Evolutionary conservation across 2,797 vertebrate genomes (phyloP), one percentile per base, ranked within the genome.

Genomic region (Polyboroides typus): DNA sequence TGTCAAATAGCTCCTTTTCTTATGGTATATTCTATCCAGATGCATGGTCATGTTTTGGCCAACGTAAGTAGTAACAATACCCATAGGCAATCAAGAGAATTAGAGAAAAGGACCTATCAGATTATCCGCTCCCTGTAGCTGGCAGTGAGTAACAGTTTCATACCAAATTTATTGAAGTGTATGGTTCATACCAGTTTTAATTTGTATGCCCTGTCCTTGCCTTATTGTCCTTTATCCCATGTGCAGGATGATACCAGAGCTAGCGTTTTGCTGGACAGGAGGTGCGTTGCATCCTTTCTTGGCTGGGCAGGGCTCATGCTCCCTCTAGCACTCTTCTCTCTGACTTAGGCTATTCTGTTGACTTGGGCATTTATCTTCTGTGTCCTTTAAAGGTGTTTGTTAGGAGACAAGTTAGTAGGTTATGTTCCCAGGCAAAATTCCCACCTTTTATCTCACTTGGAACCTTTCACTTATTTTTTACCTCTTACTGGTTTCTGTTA

Each of bases 201-300:
- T 81, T 71, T 38, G n/a, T 56, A 53, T 53, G 52, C 13, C 1
- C 45, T 40, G 13, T 71, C 50, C 67, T 91, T 38, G 56, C 62
- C 80, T 84, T 34, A 5, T 19, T 47, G 62, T n/a, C n/a, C 80
- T 44, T 3, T 26, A 10, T 33, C 26, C 45, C 33, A 1, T 3
- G 29, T 0, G 11, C 40, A 33, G 82, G 70, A 12, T 34, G 58
- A 3, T 16, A 5, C 1, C 71, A 19, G 47, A 50, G 64, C 13
- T 26, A 29, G 25, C 8, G 3, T 66, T 62, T 9, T 47, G 25
- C 52, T 20, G 75, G 86, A 13, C 3, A 1, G 47, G 31, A 63
- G 45, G 40, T 1, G 4, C 1, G 0, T 3, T 0, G 2, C 36
- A 48, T 29, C 48, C 60, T 31, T 36, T 25, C 56, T 58, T 2